A percentile compares a stretch with the other conserved stretches of the same genome.
phyloP scores from a whole-genome alignment of 1,140 invertebrate genomes.

The Drosophila saltans region DNA sequence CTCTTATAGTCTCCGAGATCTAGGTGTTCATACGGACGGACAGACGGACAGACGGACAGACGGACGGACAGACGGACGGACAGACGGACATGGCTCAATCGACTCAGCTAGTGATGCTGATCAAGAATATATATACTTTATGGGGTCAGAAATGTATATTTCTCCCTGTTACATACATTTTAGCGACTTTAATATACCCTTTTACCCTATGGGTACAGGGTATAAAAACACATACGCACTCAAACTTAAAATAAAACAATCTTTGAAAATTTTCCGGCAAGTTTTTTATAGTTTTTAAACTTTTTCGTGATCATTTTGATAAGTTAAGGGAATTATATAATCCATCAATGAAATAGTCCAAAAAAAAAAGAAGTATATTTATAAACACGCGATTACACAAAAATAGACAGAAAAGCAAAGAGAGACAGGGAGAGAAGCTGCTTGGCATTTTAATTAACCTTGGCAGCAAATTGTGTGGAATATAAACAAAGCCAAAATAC shows the following conservation, averaged over 20 bases:
- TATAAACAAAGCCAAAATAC: slow-evolving; percentile 50
- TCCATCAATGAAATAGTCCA: slow-evolving; percentile 43
- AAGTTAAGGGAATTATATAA: slow-evolving; percentile 62
- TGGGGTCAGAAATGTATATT: too few species aligned
- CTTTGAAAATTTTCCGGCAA: slow-evolving; percentile 50
- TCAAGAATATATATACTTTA: too few species aligned
- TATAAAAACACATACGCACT: background rate
- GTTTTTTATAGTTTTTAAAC: slow-evolving; percentile 37
- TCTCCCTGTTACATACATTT: too few species aligned
- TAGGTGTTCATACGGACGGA: too few species aligned
- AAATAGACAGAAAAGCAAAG: slow-evolving; percentile 18
- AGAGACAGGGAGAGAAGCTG: slow-evolving; percentile 43
- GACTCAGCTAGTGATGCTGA: too few species aligned
- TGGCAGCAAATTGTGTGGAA: slow-evolving; percentile 66
- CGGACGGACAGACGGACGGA: too few species aligned
- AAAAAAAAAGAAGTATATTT: slow-evolving; percentile 55
- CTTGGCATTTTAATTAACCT: slow-evolving; percentile 79
- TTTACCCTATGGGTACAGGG: too few species aligned
- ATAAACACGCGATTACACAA: slow-evolving; percentile 74
- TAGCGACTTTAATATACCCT: too few species aligned
- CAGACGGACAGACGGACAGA: too few species aligned
- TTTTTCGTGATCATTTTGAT: slow-evolving; percentile 73
- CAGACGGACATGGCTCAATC: too few species aligned
- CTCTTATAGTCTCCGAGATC: too few species aligned
- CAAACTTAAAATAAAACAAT: background rate